Evolutionary conservation across 2,888 invertebrate genomes (phyloP), one percentile per base, ranked within the genome.

Genomic region (Erannis defoliaria): DNA sequence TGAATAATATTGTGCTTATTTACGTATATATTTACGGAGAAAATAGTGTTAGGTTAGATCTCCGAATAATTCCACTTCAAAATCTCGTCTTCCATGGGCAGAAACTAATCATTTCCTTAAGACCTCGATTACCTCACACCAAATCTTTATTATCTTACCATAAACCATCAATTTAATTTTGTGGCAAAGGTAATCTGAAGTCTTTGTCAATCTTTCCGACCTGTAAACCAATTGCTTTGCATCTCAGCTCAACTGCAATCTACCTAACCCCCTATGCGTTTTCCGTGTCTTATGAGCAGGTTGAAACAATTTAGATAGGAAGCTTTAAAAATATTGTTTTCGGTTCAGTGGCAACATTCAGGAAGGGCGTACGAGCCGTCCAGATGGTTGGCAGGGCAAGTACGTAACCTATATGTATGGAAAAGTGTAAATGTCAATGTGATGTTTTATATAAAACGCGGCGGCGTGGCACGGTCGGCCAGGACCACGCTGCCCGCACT

Each of bases 301-400:
- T 81, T 77, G 51, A 61, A 49, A 73, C 68, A 78, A 82, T 74
- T 71, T 80, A 76, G 75, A 73, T 72, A 76, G 68, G 78, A 77
- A 84, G 80, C 72, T 84, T 84, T 81, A 84, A 84, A 90, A 80
- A 71, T 67, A 84, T 89, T 91, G 77, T 92, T 93, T 93, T 90
- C 89, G 90, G 88, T 93, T 93, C 95, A 99, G 99, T 99, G 98
- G 98, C 99, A 91, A 98, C 99, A 94, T 99, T 99, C 97, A 98
- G 99, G 97, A 99, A 99, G 95, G 99, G 99, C 95, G 99, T 99
- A 93, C 97, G 99, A 94, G 99, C 99, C 94, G 98, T 99, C 94
- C 98, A 98, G 95, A 97, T 98, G 96, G 97, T 98, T 94, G 98
- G 98, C 95, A 96, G 98, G 96, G 97, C 98, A 98, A 98, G 98